A percentile compares a stretch with the other conserved stretches of the same genome.
phyloP scores from a whole-genome alignment of 92 coral and sea anemone genomes.

The Desmophyllum pertusum region DNA sequence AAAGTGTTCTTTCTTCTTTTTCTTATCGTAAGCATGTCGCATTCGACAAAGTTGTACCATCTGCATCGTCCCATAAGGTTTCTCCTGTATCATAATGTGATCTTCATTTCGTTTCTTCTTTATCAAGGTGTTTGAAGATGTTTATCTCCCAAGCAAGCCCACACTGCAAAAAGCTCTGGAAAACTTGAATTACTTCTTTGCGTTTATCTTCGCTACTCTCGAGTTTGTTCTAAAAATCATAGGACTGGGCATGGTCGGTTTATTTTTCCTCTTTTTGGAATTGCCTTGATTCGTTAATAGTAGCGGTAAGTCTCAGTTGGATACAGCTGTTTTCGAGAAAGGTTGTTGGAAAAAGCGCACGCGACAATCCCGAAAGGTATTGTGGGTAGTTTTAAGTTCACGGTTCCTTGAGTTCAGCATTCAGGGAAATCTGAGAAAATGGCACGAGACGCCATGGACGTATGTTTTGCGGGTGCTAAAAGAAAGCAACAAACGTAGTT shows the following conservation, averaged over 20 bases:
- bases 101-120: neutral
- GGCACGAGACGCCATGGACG: no score
- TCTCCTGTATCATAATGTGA: neutral
- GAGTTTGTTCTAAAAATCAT: constrained; percentile 91
- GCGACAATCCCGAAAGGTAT: no score
- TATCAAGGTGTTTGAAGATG: constrained; percentile 89
- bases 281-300: constrained; percentile 85
- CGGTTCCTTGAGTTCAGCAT: no score
- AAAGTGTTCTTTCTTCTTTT: no score
- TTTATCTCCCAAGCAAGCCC: constrained; percentile 78
- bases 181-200: constrained; percentile 80
- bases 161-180: constrained; percentile 71
- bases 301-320: constrained; percentile 68
- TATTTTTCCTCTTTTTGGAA: constrained; percentile 95
- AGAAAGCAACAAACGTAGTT: no score
- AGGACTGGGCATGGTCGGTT: constrained; percentile 82
- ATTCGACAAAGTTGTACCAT: no score
- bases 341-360: no score
- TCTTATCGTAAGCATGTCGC: no score
- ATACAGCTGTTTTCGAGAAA: no score
- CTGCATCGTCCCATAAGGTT: neutral
- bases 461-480: no score
- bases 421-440: no score
- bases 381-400: no score
- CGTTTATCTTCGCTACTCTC: constrained; percentile 78